These are phyloP conservation scores for Lithophane ornitopus DNA, from an alignment of 2,888 invertebrate genomes.

Conservation along the genomic window DNA sequence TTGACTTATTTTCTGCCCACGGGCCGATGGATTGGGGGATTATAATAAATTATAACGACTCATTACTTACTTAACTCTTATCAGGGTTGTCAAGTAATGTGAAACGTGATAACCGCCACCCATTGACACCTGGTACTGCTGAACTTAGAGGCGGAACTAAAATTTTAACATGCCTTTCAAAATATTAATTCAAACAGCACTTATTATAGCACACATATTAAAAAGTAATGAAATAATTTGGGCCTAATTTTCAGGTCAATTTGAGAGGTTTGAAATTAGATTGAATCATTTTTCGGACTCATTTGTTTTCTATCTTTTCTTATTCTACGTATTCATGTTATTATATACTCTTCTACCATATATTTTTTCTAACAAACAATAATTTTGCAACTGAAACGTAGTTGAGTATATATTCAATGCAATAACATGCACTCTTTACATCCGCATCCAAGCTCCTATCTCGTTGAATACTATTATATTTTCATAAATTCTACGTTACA, in stretches of 20 bases:
- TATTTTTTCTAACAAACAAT: conserved; percentile 1
- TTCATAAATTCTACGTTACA: neutral
- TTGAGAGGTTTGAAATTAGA: neutral
- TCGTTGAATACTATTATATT: neutral
- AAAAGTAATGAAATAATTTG: neutral
- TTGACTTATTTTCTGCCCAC: conserved; percentile 8
- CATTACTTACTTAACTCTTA: neutral
- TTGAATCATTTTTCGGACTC: too few relatives aligned
- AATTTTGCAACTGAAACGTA: neutral
- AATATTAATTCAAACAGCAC: neutral
- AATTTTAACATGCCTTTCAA: neutral
- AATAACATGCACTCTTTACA: conserved; percentile 3
- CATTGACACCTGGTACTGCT: neutral
- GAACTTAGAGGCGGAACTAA: neutral
- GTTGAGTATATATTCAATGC: conserved; percentile 2
- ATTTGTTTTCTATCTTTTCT: neutral
- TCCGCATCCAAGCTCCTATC: neutral
- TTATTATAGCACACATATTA: neutral
- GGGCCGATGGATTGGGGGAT: neutral
- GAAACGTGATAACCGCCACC: neutral
- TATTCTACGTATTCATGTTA: neutral
- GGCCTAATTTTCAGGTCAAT: accelerated
- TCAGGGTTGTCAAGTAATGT: neutral
- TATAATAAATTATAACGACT: conserved; percentile 7
- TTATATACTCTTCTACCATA: neutral